Evolutionary conservation across 30 jellyfish, hydroid and myxozoan genomes (phyloP).

Genomic region (Morbakka virulenta): DNA sequence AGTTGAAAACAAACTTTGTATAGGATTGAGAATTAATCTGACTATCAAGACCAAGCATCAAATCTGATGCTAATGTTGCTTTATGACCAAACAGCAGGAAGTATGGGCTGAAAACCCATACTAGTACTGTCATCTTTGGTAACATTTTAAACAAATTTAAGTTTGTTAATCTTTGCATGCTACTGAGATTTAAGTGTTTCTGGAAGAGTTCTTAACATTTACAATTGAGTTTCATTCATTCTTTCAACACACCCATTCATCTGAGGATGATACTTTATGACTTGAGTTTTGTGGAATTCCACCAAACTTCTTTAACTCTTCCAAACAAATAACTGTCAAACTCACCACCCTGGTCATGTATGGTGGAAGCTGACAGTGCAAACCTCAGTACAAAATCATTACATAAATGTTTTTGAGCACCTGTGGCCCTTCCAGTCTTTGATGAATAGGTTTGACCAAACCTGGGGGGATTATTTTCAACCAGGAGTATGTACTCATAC

Average conservation of each 20-base stretch:
- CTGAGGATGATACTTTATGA: slow-evolving; percentile 44
- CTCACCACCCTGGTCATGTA: slow-evolving; percentile 61
- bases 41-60: background rate
- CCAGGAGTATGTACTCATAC: slow-evolving; percentile 32
- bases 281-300: slow-evolving; percentile 21
- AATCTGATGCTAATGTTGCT: slow-evolving; percentile 10
- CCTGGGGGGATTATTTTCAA: slow-evolving; percentile 27
- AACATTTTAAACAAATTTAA: slow-evolving; percentile 13
- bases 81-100: slow-evolving; percentile 43
- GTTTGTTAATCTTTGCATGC: slow-evolving; percentile 12
- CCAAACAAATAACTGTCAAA: slow-evolving; percentile 21
- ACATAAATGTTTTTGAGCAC: slow-evolving; percentile 9
- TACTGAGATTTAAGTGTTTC: slow-evolving; percentile 9
- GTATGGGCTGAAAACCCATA: slow-evolving; percentile 13
- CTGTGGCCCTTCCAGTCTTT: slow-evolving; percentile 1
- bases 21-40: background rate
- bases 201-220: slow-evolving; percentile 23
- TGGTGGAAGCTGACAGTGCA: slow-evolving; percentile 38
- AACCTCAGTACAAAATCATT: slow-evolving; percentile 16
- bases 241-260: slow-evolving; percentile 45
- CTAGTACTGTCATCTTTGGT: slow-evolving; percentile 35
- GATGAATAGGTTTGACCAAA: slow-evolving; percentile 37
- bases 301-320: slow-evolving; percentile 6
- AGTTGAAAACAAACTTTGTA: background rate
- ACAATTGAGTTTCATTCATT: slow-evolving; percentile 18